Base-by-base conservation (phyloP, 2,113 vertebrate species). In the Heterotis niloticus region DNA sequence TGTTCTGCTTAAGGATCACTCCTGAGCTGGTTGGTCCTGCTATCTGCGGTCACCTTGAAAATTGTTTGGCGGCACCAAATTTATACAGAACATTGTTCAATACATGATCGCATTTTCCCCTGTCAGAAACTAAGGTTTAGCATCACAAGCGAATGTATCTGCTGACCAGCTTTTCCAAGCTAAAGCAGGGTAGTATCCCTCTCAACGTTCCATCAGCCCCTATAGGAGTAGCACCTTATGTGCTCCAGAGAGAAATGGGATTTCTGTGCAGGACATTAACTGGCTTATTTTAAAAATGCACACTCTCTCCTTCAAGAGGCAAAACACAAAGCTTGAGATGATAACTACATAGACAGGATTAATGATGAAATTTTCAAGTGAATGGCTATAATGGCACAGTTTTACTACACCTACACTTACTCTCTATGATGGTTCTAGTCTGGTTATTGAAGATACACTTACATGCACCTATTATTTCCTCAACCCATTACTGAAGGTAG, bases 211-310 rank as follows among this genome's bases (percentile, higher is more conserved):
- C 54, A 51, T 72, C 69, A 72, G 34, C 34, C 34, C 34, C 7
- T 44, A 44, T 2, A 44, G 34, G 34, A 44, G 34, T 44, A 44
- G 34, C 69, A 72, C 69, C 69, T 72, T 34, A 51, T 20, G 54
- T 20, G n/a, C 20, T 51, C 69, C 69, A 72, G 34, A 44, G 34
- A 44, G 34, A 44, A 44, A 44, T 44, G 7, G 34, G 34, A 7
- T 44, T 44, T 44, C 34, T 52, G 54, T 72, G 69, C 69, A 14
- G 18, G 12, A 44, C 2, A 72, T 51, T 29, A 72, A 51, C 69
- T 72, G 69, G 69, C 69, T 51, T 72, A 72, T 34, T 72, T 72
- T 72, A 72, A 20, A 72, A 52, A n/a, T 11, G 7, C 69, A 72
- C 69, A 52, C 69, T 72, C 69, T 20, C 69, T 72, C 69, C 69